Base-by-base conservation (phyloP, 1,140 invertebrate genomes). In the Hormaphis cornu region DNA sequence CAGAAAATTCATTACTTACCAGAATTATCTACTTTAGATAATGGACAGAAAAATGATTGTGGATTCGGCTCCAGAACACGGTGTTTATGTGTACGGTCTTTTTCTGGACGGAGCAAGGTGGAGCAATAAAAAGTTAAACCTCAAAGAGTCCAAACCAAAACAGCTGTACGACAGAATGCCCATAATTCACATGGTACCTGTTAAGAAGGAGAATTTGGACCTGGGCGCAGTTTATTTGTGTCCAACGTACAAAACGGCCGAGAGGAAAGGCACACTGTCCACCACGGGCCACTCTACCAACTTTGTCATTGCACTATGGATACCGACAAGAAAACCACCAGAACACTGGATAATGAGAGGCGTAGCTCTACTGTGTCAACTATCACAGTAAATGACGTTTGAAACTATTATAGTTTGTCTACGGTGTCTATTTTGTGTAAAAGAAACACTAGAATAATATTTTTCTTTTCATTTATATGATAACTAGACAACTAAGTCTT, bases 61-160 rank as follows among this genome's bases (percentile, higher is more conserved):
- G 12, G 48, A 76, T 0, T 77, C 80, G 14, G 77, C 82, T 0
- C 91, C 91, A 0, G 82, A 82, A 1, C 89, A 96, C 79, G 93
- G 93, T 24, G 61, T 66, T 37, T 66, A 66, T 48, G 83, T 95
- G 35, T 84, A 89, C 72, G 94, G 93, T 0, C 78, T 95, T 35
- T 96, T 86, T 77, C 82, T 94, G 76, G 93, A 95, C 73, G 91
- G 92, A 1, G 92, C 91, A 30, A 82, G 90, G 69, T 95, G 91
- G 86, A 86, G 94, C 77, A 80, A 78, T 69, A 76, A 83, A 0
- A 76, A 79, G 70, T 82, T 88, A 80, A 78, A 79, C 63, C 74
- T 97, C 4, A 86, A 87, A 56, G 93, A 97, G 79, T 91, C 90
- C 0, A 76, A 82, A 10, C 87, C 91, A 0, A 92, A 93, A 82